Conservation (phyloP, 2,113 vertebrate genomes). For the Spea bombifrons region DNA sequence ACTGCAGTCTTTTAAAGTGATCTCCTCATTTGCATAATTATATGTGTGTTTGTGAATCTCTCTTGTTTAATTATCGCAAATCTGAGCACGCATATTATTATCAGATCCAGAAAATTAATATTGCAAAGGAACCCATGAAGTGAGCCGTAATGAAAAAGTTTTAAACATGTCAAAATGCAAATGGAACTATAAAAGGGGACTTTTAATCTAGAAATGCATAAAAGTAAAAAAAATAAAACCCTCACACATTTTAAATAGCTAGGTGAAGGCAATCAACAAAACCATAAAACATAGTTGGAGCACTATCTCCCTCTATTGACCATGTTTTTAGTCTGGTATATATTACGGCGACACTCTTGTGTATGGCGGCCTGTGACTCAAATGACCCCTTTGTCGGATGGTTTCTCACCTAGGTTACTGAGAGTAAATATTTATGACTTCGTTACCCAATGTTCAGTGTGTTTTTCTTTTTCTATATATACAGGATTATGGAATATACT, state of each 20-base stretch:
- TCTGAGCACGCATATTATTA: conserved; percentile 18
- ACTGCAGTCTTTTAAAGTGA: background rate
- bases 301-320: too few relatives aligned
- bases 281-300: too few relatives aligned
- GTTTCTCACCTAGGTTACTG: too few relatives aligned
- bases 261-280: background rate
- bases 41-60: conserved; percentile 16
- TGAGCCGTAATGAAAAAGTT: background rate
- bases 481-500: too few relatives aligned
- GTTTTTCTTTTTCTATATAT: too few relatives aligned
- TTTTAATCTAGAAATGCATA: background rate
- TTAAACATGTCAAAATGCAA: background rate
- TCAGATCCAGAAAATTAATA: conserved; percentile 1
- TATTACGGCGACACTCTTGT: too few relatives aligned
- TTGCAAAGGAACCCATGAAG: background rate
- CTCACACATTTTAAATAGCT: background rate
- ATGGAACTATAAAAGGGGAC: background rate
- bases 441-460: too few relatives aligned
- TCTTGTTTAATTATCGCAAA: conserved; percentile 28
- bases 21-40: conserved; percentile 17
- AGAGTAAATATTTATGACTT: too few relatives aligned
- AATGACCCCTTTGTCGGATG: too few relatives aligned
- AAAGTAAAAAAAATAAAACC: background rate
- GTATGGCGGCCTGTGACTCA: too few relatives aligned
- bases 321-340: too few relatives aligned